Percentiles rank a stretch among this genome's conserved stretches.
Conservation (phyloP, 1,140 invertebrate species). For the Steinernema khuongi region DNA sequence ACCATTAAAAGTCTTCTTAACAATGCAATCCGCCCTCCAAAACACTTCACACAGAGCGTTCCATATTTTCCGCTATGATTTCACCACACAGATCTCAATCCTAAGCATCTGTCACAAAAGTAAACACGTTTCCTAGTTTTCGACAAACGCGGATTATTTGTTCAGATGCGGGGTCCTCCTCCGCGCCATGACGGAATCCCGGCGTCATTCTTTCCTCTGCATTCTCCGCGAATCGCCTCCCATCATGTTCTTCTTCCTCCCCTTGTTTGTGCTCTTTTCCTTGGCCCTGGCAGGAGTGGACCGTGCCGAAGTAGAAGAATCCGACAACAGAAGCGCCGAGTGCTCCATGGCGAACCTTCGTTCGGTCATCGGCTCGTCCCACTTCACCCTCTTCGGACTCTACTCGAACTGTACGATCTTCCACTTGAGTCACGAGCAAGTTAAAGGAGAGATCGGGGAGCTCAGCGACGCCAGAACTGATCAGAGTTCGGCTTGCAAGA, state of each 20-base stretch:
- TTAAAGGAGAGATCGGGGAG: background rate
- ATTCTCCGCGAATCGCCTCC: background rate
- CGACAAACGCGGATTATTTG: background rate
- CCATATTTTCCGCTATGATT: background rate
- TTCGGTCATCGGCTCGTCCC: background rate
- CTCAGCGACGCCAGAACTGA: background rate
- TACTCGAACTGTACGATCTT: slow-evolving; percentile 2
- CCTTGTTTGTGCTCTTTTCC: background rate
- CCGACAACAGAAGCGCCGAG: background rate
- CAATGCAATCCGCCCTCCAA: background rate
- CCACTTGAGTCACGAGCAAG: background rate
- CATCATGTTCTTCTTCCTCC: background rate
- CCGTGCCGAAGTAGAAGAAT: background rate
- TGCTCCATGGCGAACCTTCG: background rate
- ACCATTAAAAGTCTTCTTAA: no score
- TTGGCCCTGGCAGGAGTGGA: background rate
- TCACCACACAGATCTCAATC: no score
- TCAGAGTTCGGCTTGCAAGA: background rate
- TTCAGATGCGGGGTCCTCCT: background rate
- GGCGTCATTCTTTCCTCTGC: background rate
- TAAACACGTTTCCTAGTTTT: background rate
- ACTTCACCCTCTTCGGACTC: background rate
- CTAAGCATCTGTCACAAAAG: background rate
- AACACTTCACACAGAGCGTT: background rate
- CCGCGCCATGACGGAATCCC: background rate